A percentile compares a stretch with the other conserved stretches of the same genome.
phyloP scores from a whole-genome alignment of 2,888 invertebrate species.

The Mongoloraphidia duomilia region DNA sequence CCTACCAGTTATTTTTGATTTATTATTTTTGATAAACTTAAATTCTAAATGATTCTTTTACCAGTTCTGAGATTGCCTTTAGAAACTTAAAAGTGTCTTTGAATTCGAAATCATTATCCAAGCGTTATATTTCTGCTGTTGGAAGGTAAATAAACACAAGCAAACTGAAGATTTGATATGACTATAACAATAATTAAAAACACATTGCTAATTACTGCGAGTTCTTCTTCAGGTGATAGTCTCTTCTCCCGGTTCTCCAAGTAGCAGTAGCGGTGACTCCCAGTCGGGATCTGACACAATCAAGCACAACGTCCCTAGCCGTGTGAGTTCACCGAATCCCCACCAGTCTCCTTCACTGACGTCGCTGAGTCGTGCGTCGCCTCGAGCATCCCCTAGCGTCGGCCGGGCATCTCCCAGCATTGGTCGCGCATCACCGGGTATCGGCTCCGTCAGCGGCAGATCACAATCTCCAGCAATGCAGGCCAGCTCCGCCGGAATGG shows the following conservation, averaged over 20 bases:
- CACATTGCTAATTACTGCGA: no score
- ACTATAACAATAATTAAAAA: no score
- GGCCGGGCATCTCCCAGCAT: conserved; percentile 15
- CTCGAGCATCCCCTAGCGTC: conserved; percentile 30
- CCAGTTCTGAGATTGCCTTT: no score
- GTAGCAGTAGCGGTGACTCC: conserved; percentile 72
- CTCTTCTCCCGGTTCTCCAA: conserved; percentile 74
- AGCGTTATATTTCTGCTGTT: no score
- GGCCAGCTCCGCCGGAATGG: conserved; percentile 45
- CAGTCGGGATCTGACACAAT: conserved; percentile 66
- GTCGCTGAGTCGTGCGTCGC: conserved; percentile 21
- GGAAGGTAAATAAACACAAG: no score
- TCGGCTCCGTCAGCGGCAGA: conserved; percentile 12
- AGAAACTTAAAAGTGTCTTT: no score
- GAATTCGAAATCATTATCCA: no score
- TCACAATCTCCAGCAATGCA: conserved; percentile 31
- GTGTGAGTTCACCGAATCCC: conserved; percentile 29
- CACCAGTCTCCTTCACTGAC: conserved; percentile 21
- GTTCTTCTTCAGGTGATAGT: conserved; percentile 37
- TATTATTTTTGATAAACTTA: no score
- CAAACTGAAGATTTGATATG: no score
- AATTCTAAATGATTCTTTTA: no score
- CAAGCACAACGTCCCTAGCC: conserved; percentile 40
- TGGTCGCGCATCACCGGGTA: conserved; percentile 3
- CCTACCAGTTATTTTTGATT: no score